These are phyloP conservation scores for Zootoca vivipara DNA, from an alignment of 2,113 vertebrate species.

Conservation along the genomic window DNA sequence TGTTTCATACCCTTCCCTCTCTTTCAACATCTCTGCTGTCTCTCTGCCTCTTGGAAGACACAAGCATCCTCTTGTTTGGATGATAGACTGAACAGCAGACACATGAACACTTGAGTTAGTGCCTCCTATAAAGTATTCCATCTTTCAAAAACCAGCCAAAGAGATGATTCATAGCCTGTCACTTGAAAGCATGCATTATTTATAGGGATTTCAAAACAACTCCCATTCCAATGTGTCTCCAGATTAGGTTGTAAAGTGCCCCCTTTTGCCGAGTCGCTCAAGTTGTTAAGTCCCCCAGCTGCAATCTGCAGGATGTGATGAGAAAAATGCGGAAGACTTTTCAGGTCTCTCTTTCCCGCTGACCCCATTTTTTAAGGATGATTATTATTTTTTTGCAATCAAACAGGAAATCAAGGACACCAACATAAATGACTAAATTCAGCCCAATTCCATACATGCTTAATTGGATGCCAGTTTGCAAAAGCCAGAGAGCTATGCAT, in stretches of 20 bases:
- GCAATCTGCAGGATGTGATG: neutral
- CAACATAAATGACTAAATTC: neutral
- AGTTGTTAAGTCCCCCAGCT: neutral
- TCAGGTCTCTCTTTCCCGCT: neutral
- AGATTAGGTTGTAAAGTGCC: constrained; percentile 11
- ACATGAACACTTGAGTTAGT: neutral
- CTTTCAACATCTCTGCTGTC: neutral
- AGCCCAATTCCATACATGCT: neutral
- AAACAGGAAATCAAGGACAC: neutral
- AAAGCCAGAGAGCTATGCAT: neutral
- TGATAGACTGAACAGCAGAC: neutral
- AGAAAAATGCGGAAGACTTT: neutral
- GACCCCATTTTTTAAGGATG: neutral
- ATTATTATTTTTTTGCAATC: neutral
- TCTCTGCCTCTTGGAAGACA: neutral
- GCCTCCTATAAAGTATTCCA: constrained; percentile 4
- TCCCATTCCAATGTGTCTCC: neutral
- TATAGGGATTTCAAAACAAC: constrained; percentile 22
- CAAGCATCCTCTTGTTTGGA: neutral
- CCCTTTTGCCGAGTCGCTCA: neutral
- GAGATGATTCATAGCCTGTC: constrained; percentile 10
- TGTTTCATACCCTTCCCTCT: neutral
- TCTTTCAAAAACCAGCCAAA: constrained; percentile 8
- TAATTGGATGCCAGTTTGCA: neutral
- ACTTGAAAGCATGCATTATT: constrained; percentile 26